Evolutionary conservation across 2,888 invertebrate genomes (phyloP).

Genomic region (Ethmia dodecea): DNA sequence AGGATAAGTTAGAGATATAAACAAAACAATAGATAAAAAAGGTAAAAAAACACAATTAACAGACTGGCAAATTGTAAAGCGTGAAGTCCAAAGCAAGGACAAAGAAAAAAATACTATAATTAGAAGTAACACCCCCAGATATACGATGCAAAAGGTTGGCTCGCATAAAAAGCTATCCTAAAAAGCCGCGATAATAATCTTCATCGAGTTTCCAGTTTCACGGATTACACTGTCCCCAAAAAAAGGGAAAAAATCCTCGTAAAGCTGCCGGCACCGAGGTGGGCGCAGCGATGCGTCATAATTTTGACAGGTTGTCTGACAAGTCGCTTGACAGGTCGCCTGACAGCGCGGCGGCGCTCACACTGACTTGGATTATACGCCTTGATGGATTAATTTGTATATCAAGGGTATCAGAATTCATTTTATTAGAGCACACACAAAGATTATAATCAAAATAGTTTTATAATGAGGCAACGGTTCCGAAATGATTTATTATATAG

Average conservation of each 20-base stretch:
- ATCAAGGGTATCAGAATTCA: constrained; percentile 36
- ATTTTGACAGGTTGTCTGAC: constrained; percentile 63
- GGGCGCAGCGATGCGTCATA: constrained; percentile 68
- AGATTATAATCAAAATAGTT: constrained; percentile 41
- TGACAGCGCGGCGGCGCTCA: constrained; percentile 38
- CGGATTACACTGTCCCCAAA: constrained; percentile 35
- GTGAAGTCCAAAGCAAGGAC: no score
- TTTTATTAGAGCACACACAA: constrained; percentile 32
- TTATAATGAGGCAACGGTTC: constrained; percentile 32
- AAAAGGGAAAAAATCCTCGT: constrained; percentile 32
- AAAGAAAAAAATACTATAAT: no score
- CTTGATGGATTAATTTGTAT: constrained; percentile 70
- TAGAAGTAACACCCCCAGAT: no score
- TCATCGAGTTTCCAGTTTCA: constrained; percentile 42
- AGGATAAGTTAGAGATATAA: no score
- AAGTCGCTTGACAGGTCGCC: constrained; percentile 42
- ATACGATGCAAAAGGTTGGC: constrained; percentile 14
- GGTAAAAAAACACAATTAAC: no score
- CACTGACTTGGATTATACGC: constrained; percentile 58
- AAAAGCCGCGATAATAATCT: constrained; percentile 20
- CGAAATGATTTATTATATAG: neutral
- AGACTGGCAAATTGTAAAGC: no score
- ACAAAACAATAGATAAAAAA: no score
- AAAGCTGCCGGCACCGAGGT: constrained; percentile 41
- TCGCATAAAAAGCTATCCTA: constrained; percentile 14